Conservation (phyloP, 2,888 invertebrate species). For the Melikaiella ostensackeni region DNA sequence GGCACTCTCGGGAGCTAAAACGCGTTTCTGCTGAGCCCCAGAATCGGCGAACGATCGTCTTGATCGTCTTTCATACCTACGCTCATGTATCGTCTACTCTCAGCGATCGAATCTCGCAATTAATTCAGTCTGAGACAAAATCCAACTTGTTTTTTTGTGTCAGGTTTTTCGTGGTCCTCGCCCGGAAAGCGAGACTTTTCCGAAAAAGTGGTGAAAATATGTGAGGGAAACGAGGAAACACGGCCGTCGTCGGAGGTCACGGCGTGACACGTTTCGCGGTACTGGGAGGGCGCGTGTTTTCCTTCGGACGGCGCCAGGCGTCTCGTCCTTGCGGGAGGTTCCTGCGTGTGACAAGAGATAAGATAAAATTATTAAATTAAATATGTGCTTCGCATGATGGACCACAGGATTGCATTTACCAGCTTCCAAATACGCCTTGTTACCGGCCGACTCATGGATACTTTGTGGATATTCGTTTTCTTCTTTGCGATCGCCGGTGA, state of each 20-base stretch:
- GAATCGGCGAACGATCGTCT: slow-evolving; percentile 1
- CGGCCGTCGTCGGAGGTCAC: slow-evolving; percentile 42
- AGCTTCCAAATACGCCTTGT: slow-evolving; percentile 56
- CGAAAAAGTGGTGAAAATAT: slow-evolving; percentile 36
- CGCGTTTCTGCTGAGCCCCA: slow-evolving; percentile 11
- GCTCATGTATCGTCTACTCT: background rate
- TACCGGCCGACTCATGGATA: slow-evolving; percentile 65
- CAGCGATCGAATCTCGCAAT: slow-evolving; percentile 2
- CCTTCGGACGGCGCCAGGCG: slow-evolving; percentile 28
- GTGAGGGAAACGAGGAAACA: slow-evolving; percentile 45
- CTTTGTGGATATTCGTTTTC: slow-evolving; percentile 64
- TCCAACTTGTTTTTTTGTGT: background rate
- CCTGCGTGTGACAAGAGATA: slow-evolving; percentile 31
- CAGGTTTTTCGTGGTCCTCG: background rate
- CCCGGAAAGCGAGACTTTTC: background rate
- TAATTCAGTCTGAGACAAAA: background rate
- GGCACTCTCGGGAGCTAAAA: slow-evolving; percentile 21
- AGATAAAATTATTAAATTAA: slow-evolving; percentile 16
- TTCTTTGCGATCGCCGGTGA: slow-evolving; percentile 69
- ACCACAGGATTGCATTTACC: slow-evolving; percentile 33
- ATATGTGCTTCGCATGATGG: slow-evolving; percentile 45
- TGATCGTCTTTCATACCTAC: too few species aligned
- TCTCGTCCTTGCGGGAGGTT: slow-evolving; percentile 35
- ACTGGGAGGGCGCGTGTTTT: slow-evolving; percentile 39
- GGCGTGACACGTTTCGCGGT: slow-evolving; percentile 41